Conservation (phyloP, 2,888 invertebrate species). For the Caenorhabditis drosophilae region DNA sequence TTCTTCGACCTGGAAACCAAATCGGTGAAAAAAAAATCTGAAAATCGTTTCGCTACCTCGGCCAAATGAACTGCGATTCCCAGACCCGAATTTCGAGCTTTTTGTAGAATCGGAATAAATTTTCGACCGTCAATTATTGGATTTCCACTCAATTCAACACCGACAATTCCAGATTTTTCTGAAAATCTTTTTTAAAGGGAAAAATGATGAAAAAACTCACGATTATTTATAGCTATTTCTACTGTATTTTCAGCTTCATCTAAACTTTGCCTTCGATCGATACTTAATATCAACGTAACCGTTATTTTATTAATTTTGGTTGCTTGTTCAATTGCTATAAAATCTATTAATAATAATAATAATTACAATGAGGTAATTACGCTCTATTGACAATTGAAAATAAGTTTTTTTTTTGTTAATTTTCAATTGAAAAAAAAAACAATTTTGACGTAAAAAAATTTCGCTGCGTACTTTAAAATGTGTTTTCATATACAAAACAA, state of each 20-base stretch:
- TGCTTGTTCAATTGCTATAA: too few relatives aligned
- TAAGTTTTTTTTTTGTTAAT: too few relatives aligned
- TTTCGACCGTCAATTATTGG: constrained; percentile 23
- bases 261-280: constrained; percentile 23
- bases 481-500: too few relatives aligned
- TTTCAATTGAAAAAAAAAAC: too few relatives aligned
- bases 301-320: constrained; percentile 7
- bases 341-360: too few relatives aligned
- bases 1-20: constrained; percentile 2
- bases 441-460: too few relatives aligned
- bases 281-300: constrained; percentile 27
- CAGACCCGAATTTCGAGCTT: constrained; percentile 15
- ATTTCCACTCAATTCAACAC: constrained; percentile 36
- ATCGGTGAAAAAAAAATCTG: too few relatives aligned
- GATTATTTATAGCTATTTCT: constrained; percentile 5
- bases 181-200: not conserved
- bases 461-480: too few relatives aligned
- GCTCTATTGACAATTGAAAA: too few relatives aligned
- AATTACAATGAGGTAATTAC: too few relatives aligned
- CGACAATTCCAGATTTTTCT: constrained; percentile 17
- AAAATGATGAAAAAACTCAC: not conserved
- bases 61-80: constrained; percentile 28
- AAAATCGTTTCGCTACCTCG: too few relatives aligned
- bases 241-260: constrained; percentile 32
- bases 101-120: constrained; percentile 18